phyloP scores from a whole-genome alignment of 2,888 invertebrate genomes.

The Idaea biselata region DNA sequence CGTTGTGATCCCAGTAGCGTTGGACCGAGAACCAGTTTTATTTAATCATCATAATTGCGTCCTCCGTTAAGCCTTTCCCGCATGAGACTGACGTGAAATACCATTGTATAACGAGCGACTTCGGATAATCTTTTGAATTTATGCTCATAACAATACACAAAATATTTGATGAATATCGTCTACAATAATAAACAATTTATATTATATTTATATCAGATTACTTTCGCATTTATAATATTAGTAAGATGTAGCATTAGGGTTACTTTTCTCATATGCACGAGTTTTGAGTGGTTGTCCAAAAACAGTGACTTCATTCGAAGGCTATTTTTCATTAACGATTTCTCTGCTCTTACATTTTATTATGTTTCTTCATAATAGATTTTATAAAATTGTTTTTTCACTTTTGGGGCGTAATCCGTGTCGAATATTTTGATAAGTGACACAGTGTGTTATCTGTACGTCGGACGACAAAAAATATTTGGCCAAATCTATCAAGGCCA shows the following conservation, averaged over 20 bases:
- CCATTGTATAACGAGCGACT: constrained; percentile 31
- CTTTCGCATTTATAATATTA: no score
- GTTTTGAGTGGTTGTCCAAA: no score
- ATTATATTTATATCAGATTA: neutral
- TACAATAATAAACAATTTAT: no score
- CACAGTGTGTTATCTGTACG: constrained; percentile 64
- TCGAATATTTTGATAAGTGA: constrained; percentile 49
- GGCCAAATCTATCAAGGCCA: constrained; percentile 68
- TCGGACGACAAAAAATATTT: constrained; percentile 57
- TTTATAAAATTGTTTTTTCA: constrained; percentile 33
- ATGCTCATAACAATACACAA: constrained; percentile 10
- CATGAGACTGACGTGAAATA: constrained; percentile 38
- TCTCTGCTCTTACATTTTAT: neutral
- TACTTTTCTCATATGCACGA: neutral
- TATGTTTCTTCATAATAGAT: neutral
- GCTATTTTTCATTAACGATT: neutral
- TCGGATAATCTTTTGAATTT: constrained; percentile 26
- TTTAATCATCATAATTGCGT: constrained; percentile 79
- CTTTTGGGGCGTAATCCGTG: constrained; percentile 10
- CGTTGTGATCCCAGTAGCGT: constrained; percentile 57
- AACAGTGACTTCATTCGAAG: neutral
- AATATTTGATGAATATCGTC: constrained; percentile 7
- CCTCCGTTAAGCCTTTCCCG: constrained; percentile 71
- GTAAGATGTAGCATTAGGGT: neutral
- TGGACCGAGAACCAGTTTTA: constrained; percentile 70